phyloP scores from a whole-genome alignment of 2,888 invertebrate species.

The Urechis unicinctus region DNA sequence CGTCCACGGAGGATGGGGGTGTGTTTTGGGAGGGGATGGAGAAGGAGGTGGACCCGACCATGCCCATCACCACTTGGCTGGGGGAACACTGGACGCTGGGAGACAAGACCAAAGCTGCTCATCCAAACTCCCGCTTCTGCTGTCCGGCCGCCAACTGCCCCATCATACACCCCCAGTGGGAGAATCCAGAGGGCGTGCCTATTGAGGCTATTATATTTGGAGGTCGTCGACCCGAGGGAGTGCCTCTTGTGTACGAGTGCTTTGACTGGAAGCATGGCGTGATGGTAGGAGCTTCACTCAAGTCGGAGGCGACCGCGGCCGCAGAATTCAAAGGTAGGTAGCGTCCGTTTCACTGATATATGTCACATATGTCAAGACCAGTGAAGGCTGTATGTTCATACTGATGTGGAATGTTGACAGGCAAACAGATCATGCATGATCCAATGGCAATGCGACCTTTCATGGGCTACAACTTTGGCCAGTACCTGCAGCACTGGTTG shows the following conservation, averaged over 20 bases:
- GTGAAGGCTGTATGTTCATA: too few species aligned
- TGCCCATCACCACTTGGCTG: conserved; percentile 20
- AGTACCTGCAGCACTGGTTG: conserved; percentile 32
- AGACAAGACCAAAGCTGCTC: conserved; percentile 23
- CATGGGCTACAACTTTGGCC: conserved; percentile 38
- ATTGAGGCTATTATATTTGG: conserved; percentile 32
- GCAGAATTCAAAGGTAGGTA: conserved; percentile 28
- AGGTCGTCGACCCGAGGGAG: conserved; percentile 28
- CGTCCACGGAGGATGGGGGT: conserved; percentile 25
- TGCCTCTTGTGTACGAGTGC: conserved; percentile 40
- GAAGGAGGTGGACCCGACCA: conserved; percentile 19
- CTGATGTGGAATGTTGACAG: too few species aligned
- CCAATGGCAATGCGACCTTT: conserved; percentile 41
- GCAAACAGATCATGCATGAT: conserved; percentile 37
- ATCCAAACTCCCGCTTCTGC: conserved; percentile 31
- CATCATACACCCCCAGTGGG: conserved; percentile 28
- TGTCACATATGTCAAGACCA: too few species aligned
- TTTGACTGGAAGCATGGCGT: conserved; percentile 42
- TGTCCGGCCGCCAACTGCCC: conserved; percentile 29
- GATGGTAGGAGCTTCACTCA: conserved; percentile 31
- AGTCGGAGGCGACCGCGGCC: conserved; percentile 37
- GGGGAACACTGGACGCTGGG: conserved; percentile 23
- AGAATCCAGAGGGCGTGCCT: conserved; percentile 29
- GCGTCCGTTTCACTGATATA: too few species aligned
- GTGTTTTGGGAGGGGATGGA: conserved; percentile 34